phyloP scores from a whole-genome alignment of 2,113 vertebrate genomes.

The Urocitellus parryii region DNA sequence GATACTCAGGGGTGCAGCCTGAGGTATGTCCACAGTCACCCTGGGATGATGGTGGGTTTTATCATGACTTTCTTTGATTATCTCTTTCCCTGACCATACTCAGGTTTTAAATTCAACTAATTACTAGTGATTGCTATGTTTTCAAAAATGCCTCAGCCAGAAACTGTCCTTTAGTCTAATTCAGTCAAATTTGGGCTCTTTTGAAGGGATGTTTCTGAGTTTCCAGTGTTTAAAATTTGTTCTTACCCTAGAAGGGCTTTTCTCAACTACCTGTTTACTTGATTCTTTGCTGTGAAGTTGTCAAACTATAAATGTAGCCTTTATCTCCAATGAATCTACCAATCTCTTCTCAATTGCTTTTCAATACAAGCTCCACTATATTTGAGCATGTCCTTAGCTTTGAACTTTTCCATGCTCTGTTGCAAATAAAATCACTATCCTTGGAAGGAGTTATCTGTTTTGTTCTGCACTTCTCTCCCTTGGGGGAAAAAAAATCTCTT shows the following conservation, averaged over 20 bases:
- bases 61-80: too few relatives aligned
- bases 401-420: not conserved
- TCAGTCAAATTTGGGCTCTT: not conserved
- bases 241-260: not conserved
- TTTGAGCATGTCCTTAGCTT: not conserved
- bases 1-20: too few relatives aligned
- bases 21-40: too few relatives aligned
- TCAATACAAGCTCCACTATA: not conserved
- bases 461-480: not conserved
- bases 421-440: not conserved
- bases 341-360: not conserved
- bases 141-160: not conserved
- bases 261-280: not conserved
- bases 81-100: too few relatives aligned
- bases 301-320: not conserved
- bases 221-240: constrained; percentile 32
- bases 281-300: not conserved
- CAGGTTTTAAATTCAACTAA: too few relatives aligned
- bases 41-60: too few relatives aligned
- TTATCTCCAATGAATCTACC: not conserved
- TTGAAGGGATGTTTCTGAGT: not conserved
- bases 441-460: not conserved
- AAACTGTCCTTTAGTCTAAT: not conserved
- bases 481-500: not conserved
- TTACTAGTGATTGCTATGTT: not conserved